Percentiles rank a stretch among this genome's conserved stretches.
phyloP scores from a whole-genome alignment of 2,113 vertebrate species.

The Anhinga anhinga region DNA sequence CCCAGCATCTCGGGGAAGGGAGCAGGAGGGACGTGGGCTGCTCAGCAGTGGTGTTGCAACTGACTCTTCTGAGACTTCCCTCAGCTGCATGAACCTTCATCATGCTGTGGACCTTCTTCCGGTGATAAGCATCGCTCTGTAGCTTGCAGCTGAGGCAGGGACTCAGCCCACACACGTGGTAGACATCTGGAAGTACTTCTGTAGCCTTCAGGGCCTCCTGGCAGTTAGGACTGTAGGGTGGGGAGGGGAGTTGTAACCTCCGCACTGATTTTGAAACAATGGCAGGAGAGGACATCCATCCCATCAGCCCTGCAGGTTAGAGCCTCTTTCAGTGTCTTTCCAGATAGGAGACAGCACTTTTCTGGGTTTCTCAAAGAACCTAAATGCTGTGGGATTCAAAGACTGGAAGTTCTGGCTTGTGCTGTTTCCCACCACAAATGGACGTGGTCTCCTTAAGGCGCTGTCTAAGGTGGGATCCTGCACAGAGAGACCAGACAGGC shows the following conservation, averaged over 20 bases:
- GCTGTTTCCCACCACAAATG: not conserved
- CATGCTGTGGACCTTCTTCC: not conserved
- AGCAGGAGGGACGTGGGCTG: not conserved
- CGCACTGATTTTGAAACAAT: not conserved
- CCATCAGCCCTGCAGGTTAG: rapidly evolving
- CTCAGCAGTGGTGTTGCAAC: not conserved
- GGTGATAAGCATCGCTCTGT: not conserved
- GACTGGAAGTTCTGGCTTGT: not conserved
- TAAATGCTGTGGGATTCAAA: not conserved
- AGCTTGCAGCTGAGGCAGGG: not conserved
- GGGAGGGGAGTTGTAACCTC: not conserved
- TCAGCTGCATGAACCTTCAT: rapidly evolving
- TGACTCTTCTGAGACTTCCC: not conserved
- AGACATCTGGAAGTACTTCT: conserved; percentile 8
- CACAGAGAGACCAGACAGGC: not conserved
- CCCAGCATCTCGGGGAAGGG: not conserved
- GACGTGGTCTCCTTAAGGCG: not conserved
- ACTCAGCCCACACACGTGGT: not conserved
- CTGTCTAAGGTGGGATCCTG: not conserved
- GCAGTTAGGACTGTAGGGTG: not conserved
- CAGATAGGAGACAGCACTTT: not conserved
- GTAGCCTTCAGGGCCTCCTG: not conserved
- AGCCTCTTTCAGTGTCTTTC: not conserved
- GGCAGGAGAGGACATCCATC: not conserved
- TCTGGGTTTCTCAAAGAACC: not conserved